A percentile compares a stretch with the other conserved stretches of the same genome.
phyloP scores from a whole-genome alignment of 1,140 invertebrate species.

The Papilio aristodemus region DNA sequence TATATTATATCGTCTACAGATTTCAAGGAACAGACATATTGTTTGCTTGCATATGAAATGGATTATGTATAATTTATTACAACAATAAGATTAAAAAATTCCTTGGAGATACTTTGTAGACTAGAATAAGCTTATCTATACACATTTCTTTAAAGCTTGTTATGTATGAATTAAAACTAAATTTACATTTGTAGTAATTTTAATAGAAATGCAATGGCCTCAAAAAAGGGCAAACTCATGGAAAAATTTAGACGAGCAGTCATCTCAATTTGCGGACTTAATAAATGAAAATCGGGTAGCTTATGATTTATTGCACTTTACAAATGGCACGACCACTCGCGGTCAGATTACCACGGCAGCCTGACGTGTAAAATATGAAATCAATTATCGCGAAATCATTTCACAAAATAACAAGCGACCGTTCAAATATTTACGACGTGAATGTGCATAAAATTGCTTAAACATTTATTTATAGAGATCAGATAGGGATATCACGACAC shows the following conservation, averaged over 20 bases:
- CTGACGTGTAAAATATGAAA: conserved; percentile 18
- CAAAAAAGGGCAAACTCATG: too few species aligned
- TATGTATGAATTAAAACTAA: too few species aligned
- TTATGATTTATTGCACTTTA: background rate
- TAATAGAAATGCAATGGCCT: too few species aligned
- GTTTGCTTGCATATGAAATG: too few species aligned
- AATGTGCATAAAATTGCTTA: conserved; percentile 56
- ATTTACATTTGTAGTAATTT: too few species aligned
- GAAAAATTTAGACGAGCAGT: too few species aligned
- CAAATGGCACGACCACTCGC: background rate
- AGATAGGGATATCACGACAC: conserved; percentile 51
- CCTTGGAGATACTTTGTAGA: too few species aligned
- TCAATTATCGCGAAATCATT: conserved; percentile 22
- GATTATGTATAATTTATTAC: too few species aligned
- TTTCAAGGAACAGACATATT: background rate
- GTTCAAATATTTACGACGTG: conserved; percentile 45
- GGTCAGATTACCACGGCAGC: background rate
- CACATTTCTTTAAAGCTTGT: too few species aligned
- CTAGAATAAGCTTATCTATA: too few species aligned
- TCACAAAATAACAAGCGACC: conserved; percentile 24
- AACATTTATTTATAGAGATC: conserved; percentile 60
- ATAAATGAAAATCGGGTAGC: background rate
- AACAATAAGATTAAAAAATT: too few species aligned
- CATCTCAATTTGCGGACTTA: too few species aligned
- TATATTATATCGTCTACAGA: background rate